Base-by-base conservation (phyloP, 2,888 invertebrate species). In the Trissolcus brochymenae region DNA sequence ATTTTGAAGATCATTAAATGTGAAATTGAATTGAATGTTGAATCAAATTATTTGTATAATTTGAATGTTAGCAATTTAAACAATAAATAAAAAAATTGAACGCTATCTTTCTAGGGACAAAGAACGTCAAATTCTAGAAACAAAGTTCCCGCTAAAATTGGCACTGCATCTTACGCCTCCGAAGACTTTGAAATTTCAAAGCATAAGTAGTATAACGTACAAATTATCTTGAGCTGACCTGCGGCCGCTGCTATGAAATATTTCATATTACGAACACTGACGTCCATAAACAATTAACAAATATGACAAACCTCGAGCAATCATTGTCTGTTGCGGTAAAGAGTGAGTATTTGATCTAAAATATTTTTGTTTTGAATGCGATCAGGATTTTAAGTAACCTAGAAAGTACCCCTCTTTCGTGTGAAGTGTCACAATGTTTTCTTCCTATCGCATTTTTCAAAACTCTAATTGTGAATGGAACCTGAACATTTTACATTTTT, bases 251-350 rank as follows among this genome's bases (percentile, higher is more conserved):
- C 25, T 16, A 46, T 60, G 50, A 49, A 29, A 40, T 56, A 29
- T 56, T 35, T 56, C 2, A 29, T 56, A 1, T n/a, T 40, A 41
- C 16, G n/a, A 25, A 13, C n/a, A 40, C 17, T 35, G 16, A 17
- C 6, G 35, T 35, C 14, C 17, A 7, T 40, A 17, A 56, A 7
- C 4, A 56, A 17, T 14, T 43, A 43, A 64, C 19, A 14, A 64
- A 54, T 54, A 64, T 64, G 64, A 64, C 53, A 16, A 64, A 64
- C 41, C 14, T 43, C 2, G 54, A 54, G 43, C 13, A 43, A 21
- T 54, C 54, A n/a, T 6, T 41, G 41, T 16, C 43, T 3, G 41
- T 25, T 4, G 6, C 64, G 6, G 43, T 40, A 21, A 54, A n/a
- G 2, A 64, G 64, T 64, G 43, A 64, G 64, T 64, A n/a, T 1